Evolutionary conservation across 2,888 invertebrate genomes (phyloP), one percentile per base, ranked within the genome.

Genomic region (Aphrophora alni): DNA sequence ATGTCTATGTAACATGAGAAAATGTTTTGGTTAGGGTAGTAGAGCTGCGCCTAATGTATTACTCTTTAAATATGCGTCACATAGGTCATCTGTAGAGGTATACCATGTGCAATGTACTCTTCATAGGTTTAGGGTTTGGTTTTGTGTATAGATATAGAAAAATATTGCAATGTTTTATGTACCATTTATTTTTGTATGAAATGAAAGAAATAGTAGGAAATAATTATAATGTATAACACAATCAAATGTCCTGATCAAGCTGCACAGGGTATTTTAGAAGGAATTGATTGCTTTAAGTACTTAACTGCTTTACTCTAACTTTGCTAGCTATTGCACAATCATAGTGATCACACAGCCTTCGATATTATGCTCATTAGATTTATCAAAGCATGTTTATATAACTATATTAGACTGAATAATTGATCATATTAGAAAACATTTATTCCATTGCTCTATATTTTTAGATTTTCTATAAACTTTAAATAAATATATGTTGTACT

Each of bases 391-490:
- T 21, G 59, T 59, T 44, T 21, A 12, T 44, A 44, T 44, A 44
- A 44, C 44, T 21, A 59, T 21, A 59, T 14, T 59, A 59, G 59
- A 59, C 59, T 59, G 59, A 59, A 59, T 59, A 59, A 59, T 59
- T 59, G 59, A 21, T 59, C 59, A 59, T 21, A 59, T 21, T 59
- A 59, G 2, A 59, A 59, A 59, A 21, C 21, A 59, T 59, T 44
- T 59, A 59, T 59, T 59, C 59, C 59, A 59, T 59, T 21, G 59
- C 59, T 59, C n/a, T 59, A 59, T 59, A 59, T 59, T 59, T 59
- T 59, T 59, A 59, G 59, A 59, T 59, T 59, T 59, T 59, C 59
- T 59, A 59, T 21, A 21, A 59, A 21, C 59, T 59, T 59, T 59
- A 59, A 1, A 59, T 59, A 59, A 59, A 7, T 59, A 21, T 59